These are phyloP conservation scores for Parnassius glacialis DNA, from an alignment of 2,888 invertebrate genomes.

Conservation along the genomic window DNA sequence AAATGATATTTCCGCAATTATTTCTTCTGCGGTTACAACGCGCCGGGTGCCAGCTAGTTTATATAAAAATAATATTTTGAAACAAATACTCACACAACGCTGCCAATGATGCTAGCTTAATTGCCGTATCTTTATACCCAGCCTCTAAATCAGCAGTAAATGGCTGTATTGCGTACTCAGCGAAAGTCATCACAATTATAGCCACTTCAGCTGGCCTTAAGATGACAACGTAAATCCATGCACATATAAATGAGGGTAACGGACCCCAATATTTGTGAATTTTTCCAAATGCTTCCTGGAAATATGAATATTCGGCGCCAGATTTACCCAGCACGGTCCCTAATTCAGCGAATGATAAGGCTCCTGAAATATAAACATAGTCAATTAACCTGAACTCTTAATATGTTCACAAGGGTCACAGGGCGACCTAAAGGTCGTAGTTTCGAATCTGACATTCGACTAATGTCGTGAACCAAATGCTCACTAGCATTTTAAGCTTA, in stretches of 20 bases:
- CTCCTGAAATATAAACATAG: constrained; percentile 77
- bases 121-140: constrained; percentile 69
- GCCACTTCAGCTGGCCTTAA: constrained; percentile 90
- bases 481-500: too few relatives aligned
- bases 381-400: too few relatives aligned
- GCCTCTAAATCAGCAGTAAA: constrained; percentile 70
- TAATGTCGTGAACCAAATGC: too few relatives aligned
- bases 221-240: constrained; percentile 88
- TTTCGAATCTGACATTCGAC: too few relatives aligned
- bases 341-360: constrained; percentile 89
- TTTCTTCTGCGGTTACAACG: too few relatives aligned
- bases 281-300: constrained; percentile 86
- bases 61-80: too few relatives aligned
- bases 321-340: constrained; percentile 89
- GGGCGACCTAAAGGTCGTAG: too few relatives aligned
- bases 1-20: too few relatives aligned
- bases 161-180: constrained; percentile 87
- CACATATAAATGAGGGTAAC: constrained; percentile 86
- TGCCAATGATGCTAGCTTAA: constrained; percentile 83
- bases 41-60: too few relatives aligned
- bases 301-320: constrained; percentile 91
- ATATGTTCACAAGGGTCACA: too few relatives aligned
- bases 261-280: constrained; percentile 86
- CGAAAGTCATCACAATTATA: constrained; percentile 87
- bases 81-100: constrained; percentile 80